Evolutionary conservation across 2,113 vertebrate species (phyloP).

Genomic region (Gopherus flavomarginatus): DNA sequence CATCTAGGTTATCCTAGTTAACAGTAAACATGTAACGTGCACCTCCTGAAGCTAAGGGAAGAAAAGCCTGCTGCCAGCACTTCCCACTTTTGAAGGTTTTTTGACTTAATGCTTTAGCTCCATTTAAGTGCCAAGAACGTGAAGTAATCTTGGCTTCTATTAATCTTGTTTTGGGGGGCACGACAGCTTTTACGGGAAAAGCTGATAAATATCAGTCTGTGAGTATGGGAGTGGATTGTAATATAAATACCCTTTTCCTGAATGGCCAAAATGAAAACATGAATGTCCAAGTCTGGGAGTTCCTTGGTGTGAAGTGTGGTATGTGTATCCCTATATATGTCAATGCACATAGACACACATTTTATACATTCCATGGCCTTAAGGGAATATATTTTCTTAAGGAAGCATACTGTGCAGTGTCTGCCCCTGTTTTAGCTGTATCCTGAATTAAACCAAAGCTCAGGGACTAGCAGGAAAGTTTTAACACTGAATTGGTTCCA

Average conservation of each 20-base stretch:
- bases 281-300: conserved; percentile 50
- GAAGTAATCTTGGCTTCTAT: conserved; percentile 79
- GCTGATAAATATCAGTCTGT: conserved; percentile 81
- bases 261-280: conserved; percentile 58
- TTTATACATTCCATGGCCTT: conserved; percentile 45
- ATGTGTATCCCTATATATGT: conserved; percentile 46
- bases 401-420: conserved; percentile 44
- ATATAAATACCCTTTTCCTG: conserved; percentile 78
- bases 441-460: conserved; percentile 49
- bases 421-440: conserved; percentile 41
- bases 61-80: conserved; percentile 37
- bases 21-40: conserved; percentile 50
- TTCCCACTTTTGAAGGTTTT: conserved; percentile 70
- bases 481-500: conserved; percentile 42
- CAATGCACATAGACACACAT: conserved; percentile 39
- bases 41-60: conserved; percentile 4
- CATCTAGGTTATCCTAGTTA: conserved; percentile 56
- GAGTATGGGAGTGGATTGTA: conserved; percentile 76
- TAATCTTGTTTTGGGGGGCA: conserved; percentile 76
- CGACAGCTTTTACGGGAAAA: conserved; percentile 82
- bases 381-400: conserved; percentile 58
- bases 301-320: conserved; percentile 57
- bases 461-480: background rate
- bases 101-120: conserved; percentile 72
- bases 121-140: conserved; percentile 76